Conservation (phyloP, 2,797 vertebrate genomes). For the Myotis daubentonii region DNA sequence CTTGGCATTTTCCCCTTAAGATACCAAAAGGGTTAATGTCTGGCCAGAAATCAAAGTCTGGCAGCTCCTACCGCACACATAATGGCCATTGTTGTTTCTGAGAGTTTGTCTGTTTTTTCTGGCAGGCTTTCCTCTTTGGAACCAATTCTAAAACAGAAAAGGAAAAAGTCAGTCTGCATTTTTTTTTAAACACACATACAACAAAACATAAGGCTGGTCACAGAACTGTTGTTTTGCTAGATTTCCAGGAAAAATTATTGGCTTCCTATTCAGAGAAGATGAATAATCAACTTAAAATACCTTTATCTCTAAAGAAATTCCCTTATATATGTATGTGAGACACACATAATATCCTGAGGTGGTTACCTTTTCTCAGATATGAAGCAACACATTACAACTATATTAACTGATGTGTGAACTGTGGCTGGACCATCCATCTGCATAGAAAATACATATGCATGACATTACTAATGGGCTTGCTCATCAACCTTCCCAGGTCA, state of each 20-base stretch:
- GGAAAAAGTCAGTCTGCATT: constrained; percentile 71
- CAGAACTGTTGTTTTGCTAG: constrained; percentile 62
- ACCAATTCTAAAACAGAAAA: constrained; percentile 84
- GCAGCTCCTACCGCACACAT: constrained; percentile 82
- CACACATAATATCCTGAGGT: neutral
- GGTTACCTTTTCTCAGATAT: neutral
- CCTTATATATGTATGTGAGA: neutral
- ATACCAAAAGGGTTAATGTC: constrained; percentile 83
- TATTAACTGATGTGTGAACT: constrained; percentile 30
- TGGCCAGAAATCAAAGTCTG: constrained; percentile 84
- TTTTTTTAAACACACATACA: constrained; percentile 1
- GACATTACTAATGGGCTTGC: constrained; percentile 47
- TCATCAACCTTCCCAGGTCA: constrained; percentile 61
- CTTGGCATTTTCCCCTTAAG: constrained; percentile 51
- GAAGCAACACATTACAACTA: neutral
- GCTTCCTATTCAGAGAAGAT: constrained; percentile 73
- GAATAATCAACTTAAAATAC: constrained; percentile 71
- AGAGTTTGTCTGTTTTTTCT: constrained; percentile 87
- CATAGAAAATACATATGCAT: constrained; percentile 42
- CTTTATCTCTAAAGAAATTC: constrained; percentile 56
- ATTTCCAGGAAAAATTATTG: constrained; percentile 78
- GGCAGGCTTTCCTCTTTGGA: constrained; percentile 83
- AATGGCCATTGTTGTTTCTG: constrained; percentile 86
- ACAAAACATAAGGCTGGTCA: constrained; percentile 64
- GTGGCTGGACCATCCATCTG: constrained; percentile 21